Conservation (phyloP, 92 coral and sea anemone genomes). For the Chrysogorgia sp. region DNA sequence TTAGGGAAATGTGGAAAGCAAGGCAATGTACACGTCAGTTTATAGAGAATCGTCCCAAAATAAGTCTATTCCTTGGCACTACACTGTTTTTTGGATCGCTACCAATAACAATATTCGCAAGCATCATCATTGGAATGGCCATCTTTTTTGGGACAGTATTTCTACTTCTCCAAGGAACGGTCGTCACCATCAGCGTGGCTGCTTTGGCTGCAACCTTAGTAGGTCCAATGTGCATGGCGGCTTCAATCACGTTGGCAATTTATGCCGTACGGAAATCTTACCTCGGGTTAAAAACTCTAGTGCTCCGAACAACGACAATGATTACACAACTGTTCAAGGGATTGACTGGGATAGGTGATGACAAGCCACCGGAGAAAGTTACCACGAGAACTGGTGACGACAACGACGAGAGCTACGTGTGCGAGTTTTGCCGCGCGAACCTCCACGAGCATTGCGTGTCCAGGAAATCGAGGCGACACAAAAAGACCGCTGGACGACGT, state of each 20-base stretch:
- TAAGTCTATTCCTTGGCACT: conserved; percentile 36
- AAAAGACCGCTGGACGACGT: background rate
- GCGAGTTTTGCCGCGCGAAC: conserved; percentile 46
- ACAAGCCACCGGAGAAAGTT: background rate
- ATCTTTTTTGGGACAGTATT: conserved; percentile 3
- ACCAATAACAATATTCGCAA: conserved; percentile 29
- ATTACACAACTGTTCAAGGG: background rate
- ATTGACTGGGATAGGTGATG: background rate
- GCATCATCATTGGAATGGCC: conserved; percentile 7
- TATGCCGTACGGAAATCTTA: conserved; percentile 21
- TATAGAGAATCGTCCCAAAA: conserved; percentile 21
- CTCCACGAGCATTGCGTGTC: conserved; percentile 47
- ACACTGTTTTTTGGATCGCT: conserved; percentile 28
- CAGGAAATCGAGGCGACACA: background rate
- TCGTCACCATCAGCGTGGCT: conserved; percentile 3
- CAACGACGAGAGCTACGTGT: conserved; percentile 7
- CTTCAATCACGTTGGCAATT: conserved; percentile 6
- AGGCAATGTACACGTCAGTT: conserved; percentile 7
- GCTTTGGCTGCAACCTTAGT: conserved; percentile 4
- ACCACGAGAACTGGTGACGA: background rate
- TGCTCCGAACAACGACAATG: background rate
- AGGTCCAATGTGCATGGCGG: conserved; percentile 27
- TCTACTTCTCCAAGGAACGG: conserved; percentile 33
- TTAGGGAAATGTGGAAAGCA: conserved; percentile 13
- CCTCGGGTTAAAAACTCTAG: conserved; percentile 13